These are phyloP conservation scores for Bufo gargarizans DNA, from an alignment of 2,113 vertebrate genomes.

Conservation along the genomic window DNA sequence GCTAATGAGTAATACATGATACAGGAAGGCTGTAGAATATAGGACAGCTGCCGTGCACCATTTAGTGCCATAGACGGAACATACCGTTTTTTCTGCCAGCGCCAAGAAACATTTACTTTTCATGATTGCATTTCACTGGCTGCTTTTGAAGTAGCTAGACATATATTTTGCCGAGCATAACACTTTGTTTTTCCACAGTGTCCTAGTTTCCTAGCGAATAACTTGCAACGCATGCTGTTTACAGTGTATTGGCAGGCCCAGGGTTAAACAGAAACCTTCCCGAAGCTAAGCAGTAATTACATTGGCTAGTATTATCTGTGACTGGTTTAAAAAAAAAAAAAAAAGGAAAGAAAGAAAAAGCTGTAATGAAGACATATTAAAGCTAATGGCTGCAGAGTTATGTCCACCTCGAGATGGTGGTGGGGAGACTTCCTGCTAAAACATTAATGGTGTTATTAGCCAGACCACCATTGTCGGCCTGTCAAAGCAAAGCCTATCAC, in stretches of 20 bases:
- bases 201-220: not conserved
- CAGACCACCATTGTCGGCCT: constrained; percentile 3
- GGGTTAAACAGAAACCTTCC: constrained; percentile 26
- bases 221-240: not conserved
- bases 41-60: not conserved
- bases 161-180: not conserved
- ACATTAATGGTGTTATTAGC: not conserved
- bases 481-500: constrained; percentile 24
- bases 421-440: not conserved
- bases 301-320: not conserved
- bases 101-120: not conserved
- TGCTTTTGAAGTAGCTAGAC: constrained; percentile 5
- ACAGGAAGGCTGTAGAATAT: not conserved
- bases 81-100: not conserved
- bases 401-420: not conserved
- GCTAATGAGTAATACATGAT: constrained; percentile 1
- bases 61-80: not conserved
- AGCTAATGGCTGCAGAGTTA: not conserved
- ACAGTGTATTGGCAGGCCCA: not conserved
- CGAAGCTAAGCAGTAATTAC: constrained; percentile 20
- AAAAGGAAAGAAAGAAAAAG: not conserved
- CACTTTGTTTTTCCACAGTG: not conserved
- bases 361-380: constrained; percentile 15
- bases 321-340: not conserved
- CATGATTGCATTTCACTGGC: not conserved